phyloP scores from a whole-genome alignment of 2,113 vertebrate genomes.

The Bolborhynchus lineola region DNA sequence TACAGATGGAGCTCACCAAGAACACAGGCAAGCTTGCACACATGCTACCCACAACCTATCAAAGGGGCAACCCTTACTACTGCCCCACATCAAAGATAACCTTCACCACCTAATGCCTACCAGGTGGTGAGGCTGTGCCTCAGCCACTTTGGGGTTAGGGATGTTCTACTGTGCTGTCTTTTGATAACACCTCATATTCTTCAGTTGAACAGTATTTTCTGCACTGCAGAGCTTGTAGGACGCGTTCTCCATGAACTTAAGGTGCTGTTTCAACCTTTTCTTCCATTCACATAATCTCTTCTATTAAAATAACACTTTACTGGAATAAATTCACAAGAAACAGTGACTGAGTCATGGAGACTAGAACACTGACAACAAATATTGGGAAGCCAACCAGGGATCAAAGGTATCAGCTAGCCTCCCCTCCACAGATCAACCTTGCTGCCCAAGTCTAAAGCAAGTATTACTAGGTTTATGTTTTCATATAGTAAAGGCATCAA shows the following conservation, averaged over 20 bases:
- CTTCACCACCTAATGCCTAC: fast-evolving
- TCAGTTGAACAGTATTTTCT: background rate
- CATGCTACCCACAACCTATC: fast-evolving
- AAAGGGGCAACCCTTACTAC: background rate
- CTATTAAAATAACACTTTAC: background rate
- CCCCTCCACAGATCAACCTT: background rate
- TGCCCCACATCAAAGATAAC: background rate
- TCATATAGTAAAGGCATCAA: background rate
- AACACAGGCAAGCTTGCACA: fast-evolving
- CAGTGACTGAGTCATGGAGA: background rate
- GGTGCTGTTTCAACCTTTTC: background rate
- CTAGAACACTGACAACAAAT: background rate
- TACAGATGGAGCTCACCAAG: background rate
- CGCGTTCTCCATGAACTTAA: background rate
- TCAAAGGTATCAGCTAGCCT: background rate
- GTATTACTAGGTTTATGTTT: fast-evolving
- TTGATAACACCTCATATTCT: background rate
- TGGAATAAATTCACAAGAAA: background rate
- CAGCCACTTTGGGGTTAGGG: fast-evolving
- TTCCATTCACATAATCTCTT: background rate
- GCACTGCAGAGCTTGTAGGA: background rate
- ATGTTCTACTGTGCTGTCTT: background rate
- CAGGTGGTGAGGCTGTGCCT: background rate
- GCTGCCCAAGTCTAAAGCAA: background rate
- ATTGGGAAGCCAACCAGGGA: background rate